Conservation (phyloP, 2,113 vertebrate genomes). For the Tragelaphus strepsiceros region DNA sequence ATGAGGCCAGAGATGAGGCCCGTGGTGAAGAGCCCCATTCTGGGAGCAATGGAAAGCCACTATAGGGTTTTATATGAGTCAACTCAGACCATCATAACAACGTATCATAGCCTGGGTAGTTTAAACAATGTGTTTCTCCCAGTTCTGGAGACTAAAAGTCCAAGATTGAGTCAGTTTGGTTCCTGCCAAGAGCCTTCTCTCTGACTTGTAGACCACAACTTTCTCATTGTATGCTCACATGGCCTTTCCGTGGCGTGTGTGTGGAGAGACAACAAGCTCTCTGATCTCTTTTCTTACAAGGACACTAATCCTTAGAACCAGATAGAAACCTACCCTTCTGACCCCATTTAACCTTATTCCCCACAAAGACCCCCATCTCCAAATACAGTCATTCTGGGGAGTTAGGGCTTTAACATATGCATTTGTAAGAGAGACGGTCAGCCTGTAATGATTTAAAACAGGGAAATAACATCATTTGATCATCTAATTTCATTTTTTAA, state of each 20-base stretch:
- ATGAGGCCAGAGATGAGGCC: background rate
- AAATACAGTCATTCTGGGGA: background rate
- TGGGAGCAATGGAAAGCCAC: background rate
- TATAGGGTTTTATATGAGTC: background rate
- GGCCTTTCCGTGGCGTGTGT: background rate
- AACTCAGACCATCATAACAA: background rate
- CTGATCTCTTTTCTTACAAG: background rate
- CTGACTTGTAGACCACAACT: background rate
- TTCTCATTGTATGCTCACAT: background rate
- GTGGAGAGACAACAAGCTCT: background rate
- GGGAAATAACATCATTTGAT: background rate
- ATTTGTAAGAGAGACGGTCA: background rate
- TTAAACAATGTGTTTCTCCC: background rate
- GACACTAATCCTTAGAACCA: background rate
- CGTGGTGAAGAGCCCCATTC: background rate
- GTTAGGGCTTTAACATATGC: background rate
- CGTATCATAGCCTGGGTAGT: background rate
- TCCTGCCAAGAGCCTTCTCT: background rate
- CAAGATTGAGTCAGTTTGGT: background rate
- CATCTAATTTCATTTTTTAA: background rate
- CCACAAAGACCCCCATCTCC: background rate
- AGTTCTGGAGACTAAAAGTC: background rate
- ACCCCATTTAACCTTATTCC: background rate
- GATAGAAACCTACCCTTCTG: background rate
- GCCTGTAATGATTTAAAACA: background rate